phyloP scores from a whole-genome alignment of 1,140 invertebrate species.

The Augochlora pura region DNA sequence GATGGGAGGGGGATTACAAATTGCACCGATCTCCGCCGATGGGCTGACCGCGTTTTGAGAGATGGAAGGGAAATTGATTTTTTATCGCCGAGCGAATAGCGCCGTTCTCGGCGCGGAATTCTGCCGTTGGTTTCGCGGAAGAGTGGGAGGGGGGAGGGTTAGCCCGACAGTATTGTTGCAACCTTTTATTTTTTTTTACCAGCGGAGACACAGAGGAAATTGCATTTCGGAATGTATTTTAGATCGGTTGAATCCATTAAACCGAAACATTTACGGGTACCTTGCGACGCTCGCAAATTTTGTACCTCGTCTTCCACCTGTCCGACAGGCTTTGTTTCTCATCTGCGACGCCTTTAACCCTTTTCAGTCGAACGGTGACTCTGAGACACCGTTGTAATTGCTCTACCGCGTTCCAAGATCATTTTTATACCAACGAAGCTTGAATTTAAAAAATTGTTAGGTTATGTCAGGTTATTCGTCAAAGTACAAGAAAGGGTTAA shows the following conservation, averaged over 20 bases:
- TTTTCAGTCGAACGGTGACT: too few relatives aligned
- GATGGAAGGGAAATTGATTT: conserved; percentile 50
- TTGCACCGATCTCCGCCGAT: conserved; percentile 37
- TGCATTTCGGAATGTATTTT: conserved; percentile 24
- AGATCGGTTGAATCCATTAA: conserved; percentile 1
- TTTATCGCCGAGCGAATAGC: conserved; percentile 37
- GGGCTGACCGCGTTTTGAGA: conserved; percentile 10
- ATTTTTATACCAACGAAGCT: too few relatives aligned
- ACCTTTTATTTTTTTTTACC: neutral
- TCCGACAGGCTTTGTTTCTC: too few relatives aligned
- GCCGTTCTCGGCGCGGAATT: conserved; percentile 19
- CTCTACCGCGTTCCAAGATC: too few relatives aligned
- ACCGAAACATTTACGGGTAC: conserved; percentile 19
- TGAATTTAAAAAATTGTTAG: too few relatives aligned
- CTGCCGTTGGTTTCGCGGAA: conserved; percentile 35
- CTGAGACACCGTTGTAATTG: too few relatives aligned
- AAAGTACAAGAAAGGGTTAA: too few relatives aligned
- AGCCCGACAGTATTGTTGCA: conserved; percentile 28
- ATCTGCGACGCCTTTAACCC: too few relatives aligned
- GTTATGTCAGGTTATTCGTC: too few relatives aligned
- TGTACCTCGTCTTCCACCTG: too few relatives aligned
- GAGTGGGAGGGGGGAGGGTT: too few relatives aligned
- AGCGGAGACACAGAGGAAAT: neutral
- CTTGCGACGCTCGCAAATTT: neutral
- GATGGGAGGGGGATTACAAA: conserved; percentile 47